phyloP scores from a whole-genome alignment of 2,797 vertebrate genomes.

The Centroberyx gerrardi region DNA sequence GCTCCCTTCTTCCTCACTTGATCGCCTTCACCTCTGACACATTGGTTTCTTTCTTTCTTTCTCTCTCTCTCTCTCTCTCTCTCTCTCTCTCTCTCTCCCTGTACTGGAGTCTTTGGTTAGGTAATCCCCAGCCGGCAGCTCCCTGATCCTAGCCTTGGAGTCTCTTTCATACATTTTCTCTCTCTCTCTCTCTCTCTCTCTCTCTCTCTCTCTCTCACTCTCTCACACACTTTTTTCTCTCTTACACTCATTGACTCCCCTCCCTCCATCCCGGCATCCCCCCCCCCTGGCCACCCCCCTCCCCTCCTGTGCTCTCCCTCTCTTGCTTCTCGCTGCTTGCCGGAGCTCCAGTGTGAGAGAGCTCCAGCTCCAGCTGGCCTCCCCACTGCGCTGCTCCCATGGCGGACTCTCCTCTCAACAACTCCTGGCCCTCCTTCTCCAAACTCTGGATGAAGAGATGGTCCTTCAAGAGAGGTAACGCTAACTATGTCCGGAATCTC shows the following conservation, averaged over 20 bases:
- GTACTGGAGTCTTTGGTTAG: conserved; percentile 21
- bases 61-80: neutral
- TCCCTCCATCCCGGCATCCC: neutral
- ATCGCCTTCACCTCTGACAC: neutral
- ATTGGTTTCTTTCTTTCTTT: conserved; percentile 1
- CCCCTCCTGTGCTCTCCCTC: conserved; percentile 1
- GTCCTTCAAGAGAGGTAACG: conserved; percentile 97
- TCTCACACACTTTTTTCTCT: neutral
- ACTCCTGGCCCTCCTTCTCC: conserved; percentile 97
- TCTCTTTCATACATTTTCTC: conserved; percentile 30
- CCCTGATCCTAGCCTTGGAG: conserved; percentile 25
- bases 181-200: conserved; percentile 11
- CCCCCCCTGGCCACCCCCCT: neutral
- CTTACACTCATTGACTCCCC: conserved; percentile 1
- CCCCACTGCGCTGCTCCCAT: conserved; percentile 77
- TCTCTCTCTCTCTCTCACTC: neutral
- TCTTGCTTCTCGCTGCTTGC: conserved; percentile 37
- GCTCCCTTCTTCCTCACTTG: neutral
- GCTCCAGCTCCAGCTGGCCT: conserved; percentile 65
- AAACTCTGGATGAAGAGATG: conserved; percentile 96
- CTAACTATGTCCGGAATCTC: neutral
- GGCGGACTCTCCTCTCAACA: conserved; percentile 93
- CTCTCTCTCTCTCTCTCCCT: neutral
- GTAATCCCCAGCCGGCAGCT: conserved; percentile 62
- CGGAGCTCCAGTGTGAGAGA: conserved; percentile 54